Evolutionary conservation across 2,888 invertebrate genomes (phyloP), one percentile per base, ranked within the genome.

Genomic region (Hedychridium roseum): DNA sequence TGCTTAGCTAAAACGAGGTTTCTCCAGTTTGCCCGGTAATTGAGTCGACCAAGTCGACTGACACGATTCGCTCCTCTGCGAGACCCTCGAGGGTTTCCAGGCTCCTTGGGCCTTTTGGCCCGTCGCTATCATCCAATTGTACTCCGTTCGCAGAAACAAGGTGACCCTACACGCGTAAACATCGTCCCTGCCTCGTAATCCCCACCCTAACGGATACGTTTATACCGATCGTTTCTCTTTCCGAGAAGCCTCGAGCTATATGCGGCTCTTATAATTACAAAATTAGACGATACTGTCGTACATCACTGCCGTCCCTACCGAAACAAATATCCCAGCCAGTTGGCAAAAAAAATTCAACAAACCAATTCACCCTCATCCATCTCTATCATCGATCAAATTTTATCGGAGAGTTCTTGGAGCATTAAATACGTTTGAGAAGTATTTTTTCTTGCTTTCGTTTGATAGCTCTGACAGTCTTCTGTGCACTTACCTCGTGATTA

Each of bases 1-100:
- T 55, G 56, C 57, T 48, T 64, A 52, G 50, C 48, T 55, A 54
- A 60, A 65, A 57, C 55, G 51, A 47, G 49, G 50, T 59, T 64
- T 54, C 62, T 55, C 43, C 52, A 46, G 56, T 57, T 54, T 48
- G 41, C 36, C 34, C 18, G 39, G 37, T 54, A 57, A 63, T 58
- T 58, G 57, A 57, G 51, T 52, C 50, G 49, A 34, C 59, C 43
- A 26, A 36, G 46, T 56, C 21, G 15, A 48, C 51, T 56, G 48
- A 60, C 58, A 51, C 51, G 35, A 55, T 56, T 47, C 45, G 50
- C 41, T 41, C 50, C 50, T 43, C 55, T 5, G 6, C 18, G 31
- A 27, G 39, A 16, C 23, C 43, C 50, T 37, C 21, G 30, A 15
- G 47, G 36, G 43, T 40, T 43, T 43, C 28, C 41, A 26, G 43